Evolutionary conservation across 2,888 invertebrate genomes (phyloP), one percentile per base, ranked within the genome.

Genomic region (Phyto melanocephala): DNA sequence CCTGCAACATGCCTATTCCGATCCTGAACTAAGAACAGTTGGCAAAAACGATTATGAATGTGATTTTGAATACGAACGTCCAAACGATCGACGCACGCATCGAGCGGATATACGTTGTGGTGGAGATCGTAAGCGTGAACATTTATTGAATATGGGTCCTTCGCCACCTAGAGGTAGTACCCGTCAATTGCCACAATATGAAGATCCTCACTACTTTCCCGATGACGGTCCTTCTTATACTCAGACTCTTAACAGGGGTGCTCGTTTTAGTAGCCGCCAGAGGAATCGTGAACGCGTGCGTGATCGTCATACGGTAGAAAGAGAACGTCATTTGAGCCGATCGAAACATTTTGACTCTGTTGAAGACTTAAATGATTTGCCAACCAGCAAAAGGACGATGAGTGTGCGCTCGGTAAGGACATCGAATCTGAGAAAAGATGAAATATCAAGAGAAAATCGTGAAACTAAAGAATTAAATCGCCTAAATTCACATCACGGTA

Each of bases 1-100:
- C 0, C 15, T 88, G n/a, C 93, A 94, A 0, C 94, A 95, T 74
- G 95, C 95, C 0, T 93, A 94, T 87, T 94, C 94, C 0, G 96
- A 96, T 89, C 95, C 95, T 0, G 96, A 96, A 85, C 93, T 94
- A 2, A 87, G 90, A n/a, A 86, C 81, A 1, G 80, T 82, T 22
- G 87, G 87, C 0, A 84, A 84, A 52, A 86, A 85, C 17, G 86
- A 87, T 13, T 86, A 88, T 33, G 87, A 87, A 6, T 89, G 81
- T 88, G 92, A 72, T 63, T 88, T 42, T 89, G 86, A 86, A 40
- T 84, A 85, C n/a, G 79, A 85, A 20, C 82, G 84, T n/a, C 81
- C 84, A 11, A 82, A 77, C n/a, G 56, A 85, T 78, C 84, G 86
- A 6, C 81, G 76, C 10, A 62, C 68, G 24, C 76, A 76, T 42